Base-by-base conservation (phyloP, 1,140 invertebrate genomes). In the Centruroides sculpturatus region DNA sequence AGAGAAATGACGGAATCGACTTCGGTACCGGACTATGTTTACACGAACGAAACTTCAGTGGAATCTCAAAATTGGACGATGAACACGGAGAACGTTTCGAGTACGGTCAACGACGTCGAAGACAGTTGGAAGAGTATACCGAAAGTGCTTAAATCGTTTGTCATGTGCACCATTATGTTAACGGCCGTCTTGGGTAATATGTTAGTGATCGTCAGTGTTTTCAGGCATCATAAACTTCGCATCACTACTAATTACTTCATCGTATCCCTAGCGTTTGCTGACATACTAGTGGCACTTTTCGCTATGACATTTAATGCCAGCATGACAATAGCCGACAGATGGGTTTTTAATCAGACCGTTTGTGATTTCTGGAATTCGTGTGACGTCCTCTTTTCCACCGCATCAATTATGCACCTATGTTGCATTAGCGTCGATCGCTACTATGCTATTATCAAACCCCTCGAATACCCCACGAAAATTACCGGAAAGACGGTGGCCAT, bases 181-280 rank as follows among this genome's bases (percentile, higher is more conserved):
- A 83, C 85, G 55, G 90, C 91, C 0, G 81, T 94, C 5, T 78
- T 93, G 41, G 91, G 91, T 55, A 92, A 88, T 72, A 75, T 87
- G 47, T 74, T 88, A 58, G 85, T 87, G 59, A 88, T 89, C 71
- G 84, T 87, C 57, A 85, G 83, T 64, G 86, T 89, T 61, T 85
- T 87, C 83, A 79, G 85, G 35, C 83, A 83, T 77, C 81, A 87
- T 67, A 89, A 89, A 74, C 80, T 95, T 55, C 82, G 90, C 35
- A 83, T 92, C 65, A 92, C 93, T 69, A 95, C 92, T 63, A 96
- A 95, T 76, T 93, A 91, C 72, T 95, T 94, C 74, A 89, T 95
- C 56, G 90, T 95, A 50, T 93, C 89, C 7, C 75, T 96, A 56
- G 87, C 91, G 8, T 81, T 92, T 62, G 90, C 91, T 35, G 91